Percentiles rank a stretch among this genome's conserved stretches.
These are phyloP conservation scores for Eutrigla gurnardus DNA, from an alignment of 2,797 vertebrate genomes.

Conservation along the genomic window DNA sequence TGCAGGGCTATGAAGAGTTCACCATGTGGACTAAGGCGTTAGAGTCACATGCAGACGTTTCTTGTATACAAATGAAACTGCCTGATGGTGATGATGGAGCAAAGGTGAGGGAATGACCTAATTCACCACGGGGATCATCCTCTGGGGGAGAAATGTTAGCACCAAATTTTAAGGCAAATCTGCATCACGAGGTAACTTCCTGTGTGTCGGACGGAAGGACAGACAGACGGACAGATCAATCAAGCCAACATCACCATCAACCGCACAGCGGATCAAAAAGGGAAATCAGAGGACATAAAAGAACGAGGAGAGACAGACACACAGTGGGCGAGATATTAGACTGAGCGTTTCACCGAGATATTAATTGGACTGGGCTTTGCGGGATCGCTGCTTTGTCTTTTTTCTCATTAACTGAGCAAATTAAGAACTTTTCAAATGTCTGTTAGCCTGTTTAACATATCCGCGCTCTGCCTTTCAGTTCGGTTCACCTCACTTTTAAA, in stretches of 20 bases:
- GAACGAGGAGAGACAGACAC: slow-evolving; percentile 35
- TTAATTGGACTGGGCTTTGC: slow-evolving; percentile 73
- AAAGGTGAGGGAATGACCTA: neutral
- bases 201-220: slow-evolving; percentile 29
- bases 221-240: slow-evolving; percentile 30
- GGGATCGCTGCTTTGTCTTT: slow-evolving; percentile 64
- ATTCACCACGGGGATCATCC: neutral
- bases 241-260: neutral
- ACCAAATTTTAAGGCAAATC: neutral
- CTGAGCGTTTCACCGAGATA: slow-evolving; percentile 56
- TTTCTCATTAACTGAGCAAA: slow-evolving; percentile 73
- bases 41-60: neutral
- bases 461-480: slow-evolving; percentile 54
- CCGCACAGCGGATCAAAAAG: slow-evolving; percentile 7
- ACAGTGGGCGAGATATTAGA: slow-evolving; percentile 37
- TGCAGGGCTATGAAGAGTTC: neutral
- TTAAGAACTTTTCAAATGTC: slow-evolving; percentile 71
- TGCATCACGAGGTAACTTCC: slow-evolving; percentile 1
- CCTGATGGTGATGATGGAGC: neutral
- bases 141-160: neutral
- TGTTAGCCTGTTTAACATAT: slow-evolving; percentile 68
- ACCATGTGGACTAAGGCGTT: neutral
- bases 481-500: slow-evolving; percentile 67
- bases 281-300: slow-evolving; percentile 41
- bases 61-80: neutral